A percentile compares a stretch with the other conserved stretches of the same genome.
Conservation (phyloP, 2,888 invertebrate species). For the Eristalis pertinax region DNA sequence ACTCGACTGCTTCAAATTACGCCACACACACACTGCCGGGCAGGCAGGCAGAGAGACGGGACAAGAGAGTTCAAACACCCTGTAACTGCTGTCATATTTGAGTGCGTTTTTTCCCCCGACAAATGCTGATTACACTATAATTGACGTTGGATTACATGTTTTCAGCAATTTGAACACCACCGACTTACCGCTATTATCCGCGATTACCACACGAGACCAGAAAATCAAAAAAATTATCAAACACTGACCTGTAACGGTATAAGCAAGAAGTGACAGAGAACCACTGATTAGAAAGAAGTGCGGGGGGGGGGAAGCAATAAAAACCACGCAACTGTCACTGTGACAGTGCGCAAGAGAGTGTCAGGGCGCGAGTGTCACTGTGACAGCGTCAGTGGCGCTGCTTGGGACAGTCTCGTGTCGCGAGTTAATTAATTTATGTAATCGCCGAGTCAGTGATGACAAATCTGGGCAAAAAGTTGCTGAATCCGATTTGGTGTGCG, state of each 20-base stretch:
- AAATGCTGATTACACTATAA: slow-evolving; percentile 37
- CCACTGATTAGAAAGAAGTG: slow-evolving; percentile 14
- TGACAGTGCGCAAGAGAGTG: background rate
- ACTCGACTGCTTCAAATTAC: slow-evolving; percentile 22
- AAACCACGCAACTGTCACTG: background rate
- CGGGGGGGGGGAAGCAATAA: too few species aligned
- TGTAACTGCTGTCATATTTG: background rate
- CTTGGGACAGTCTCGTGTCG: background rate
- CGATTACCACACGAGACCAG: slow-evolving; percentile 47
- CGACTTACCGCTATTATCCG: slow-evolving; percentile 11
- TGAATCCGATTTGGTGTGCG: slow-evolving; percentile 38
- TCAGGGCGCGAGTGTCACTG: slow-evolving; percentile 9
- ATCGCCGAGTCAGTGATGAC: slow-evolving; percentile 25
- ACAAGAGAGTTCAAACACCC: slow-evolving; percentile 31
- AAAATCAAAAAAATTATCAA: slow-evolving; percentile 45
- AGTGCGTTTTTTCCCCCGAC: background rate
- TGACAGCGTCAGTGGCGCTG: background rate
- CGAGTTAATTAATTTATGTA: slow-evolving; percentile 61
- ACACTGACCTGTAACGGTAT: slow-evolving; percentile 62
- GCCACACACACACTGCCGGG: background rate
- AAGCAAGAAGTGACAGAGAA: background rate
- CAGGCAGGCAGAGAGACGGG: background rate
- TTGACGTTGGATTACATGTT: slow-evolving; percentile 30
- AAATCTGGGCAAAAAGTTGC: slow-evolving; percentile 36
- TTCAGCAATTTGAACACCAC: slow-evolving; percentile 2